These are phyloP conservation scores for Petrocephalus zakoni DNA, from an alignment of 2,113 vertebrate species.

Conservation along the genomic window DNA sequence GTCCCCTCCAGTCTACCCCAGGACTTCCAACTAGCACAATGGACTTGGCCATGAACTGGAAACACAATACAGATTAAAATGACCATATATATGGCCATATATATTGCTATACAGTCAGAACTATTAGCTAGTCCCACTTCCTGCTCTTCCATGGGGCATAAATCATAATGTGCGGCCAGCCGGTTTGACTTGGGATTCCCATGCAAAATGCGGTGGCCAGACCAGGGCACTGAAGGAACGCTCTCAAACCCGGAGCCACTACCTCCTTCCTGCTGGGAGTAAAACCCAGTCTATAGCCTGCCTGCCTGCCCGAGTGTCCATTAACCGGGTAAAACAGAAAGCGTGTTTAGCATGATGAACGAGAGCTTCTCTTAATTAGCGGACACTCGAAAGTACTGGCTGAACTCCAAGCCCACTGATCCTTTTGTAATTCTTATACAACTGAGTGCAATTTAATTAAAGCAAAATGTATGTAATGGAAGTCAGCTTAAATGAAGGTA, in stretches of 20 bases:
- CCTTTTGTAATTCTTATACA: not conserved
- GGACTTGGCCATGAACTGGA: not conserved
- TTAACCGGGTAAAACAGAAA: slow-evolving; percentile 18
- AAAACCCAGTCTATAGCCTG: slow-evolving; percentile 1
- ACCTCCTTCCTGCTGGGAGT: not conserved
- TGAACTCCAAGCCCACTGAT: not conserved
- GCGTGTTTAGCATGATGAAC: slow-evolving; percentile 5
- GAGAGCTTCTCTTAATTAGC: slow-evolving; percentile 15
- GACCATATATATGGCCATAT: not conserved
- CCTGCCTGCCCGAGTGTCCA: slow-evolving; percentile 11
- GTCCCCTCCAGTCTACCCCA: not conserved
- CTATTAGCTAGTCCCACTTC: not conserved
- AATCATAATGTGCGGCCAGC: not conserved
- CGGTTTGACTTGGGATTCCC: not conserved
- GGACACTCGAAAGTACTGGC: not conserved
- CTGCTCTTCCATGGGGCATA: not conserved
- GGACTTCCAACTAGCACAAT: not conserved
- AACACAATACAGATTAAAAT: not conserved
- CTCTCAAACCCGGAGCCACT: not conserved
- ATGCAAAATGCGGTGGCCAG: not conserved
- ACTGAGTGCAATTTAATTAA: not conserved
- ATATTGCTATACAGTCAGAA: not conserved
- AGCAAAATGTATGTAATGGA: not conserved
- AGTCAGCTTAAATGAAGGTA: not conserved
- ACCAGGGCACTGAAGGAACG: not conserved